These are phyloP conservation scores for Willowsia nigromaculata DNA, from an alignment of 2,888 invertebrate species.

Conservation along the genomic window DNA sequence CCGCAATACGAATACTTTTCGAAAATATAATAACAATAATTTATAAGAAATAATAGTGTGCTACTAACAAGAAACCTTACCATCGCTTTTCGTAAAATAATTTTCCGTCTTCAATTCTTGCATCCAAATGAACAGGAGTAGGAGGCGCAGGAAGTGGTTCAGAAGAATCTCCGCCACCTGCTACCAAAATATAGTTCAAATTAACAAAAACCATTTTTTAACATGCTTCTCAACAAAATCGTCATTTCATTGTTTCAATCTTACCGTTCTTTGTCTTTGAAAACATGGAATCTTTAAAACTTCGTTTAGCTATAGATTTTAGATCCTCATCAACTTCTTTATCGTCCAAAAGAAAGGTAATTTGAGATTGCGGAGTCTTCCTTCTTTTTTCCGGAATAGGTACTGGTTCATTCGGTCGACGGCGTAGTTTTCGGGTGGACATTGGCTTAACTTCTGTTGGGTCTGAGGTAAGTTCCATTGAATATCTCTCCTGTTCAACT, in stretches of 20 bases:
- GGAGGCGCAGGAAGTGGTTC: conserved; percentile 39
- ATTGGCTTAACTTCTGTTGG: conserved; percentile 95
- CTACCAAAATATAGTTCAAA: too few relatives aligned
- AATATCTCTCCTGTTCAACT: conserved; percentile 92
- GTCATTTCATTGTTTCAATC: neutral
- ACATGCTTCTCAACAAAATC: too few relatives aligned
- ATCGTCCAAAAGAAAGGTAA: conserved; percentile 93
- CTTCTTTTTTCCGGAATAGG: conserved; percentile 90
- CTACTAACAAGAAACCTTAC: conserved; percentile 81
- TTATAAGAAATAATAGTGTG: neutral
- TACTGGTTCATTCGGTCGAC: conserved; percentile 95
- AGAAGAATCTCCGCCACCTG: neutral
- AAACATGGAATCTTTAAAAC: conserved; percentile 70
- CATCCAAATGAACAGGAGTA: conserved; percentile 83
- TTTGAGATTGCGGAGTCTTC: conserved; percentile 88
- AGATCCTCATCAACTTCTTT: conserved; percentile 93
- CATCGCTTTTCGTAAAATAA: conserved; percentile 95
- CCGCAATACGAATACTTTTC: neutral
- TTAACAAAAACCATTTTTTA: too few relatives aligned
- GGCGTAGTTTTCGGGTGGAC: conserved; percentile 94
- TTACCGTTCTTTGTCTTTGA: conserved; percentile 53
- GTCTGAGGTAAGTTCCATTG: conserved; percentile 94
- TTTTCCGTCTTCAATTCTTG: conserved; percentile 96
- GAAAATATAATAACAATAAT: neutral
- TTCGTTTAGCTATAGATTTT: conserved; percentile 85